Percentiles rank a stretch among this genome's conserved stretches.
Conservation (phyloP, 2,797 vertebrate species). For the Austrolebias charrua region DNA sequence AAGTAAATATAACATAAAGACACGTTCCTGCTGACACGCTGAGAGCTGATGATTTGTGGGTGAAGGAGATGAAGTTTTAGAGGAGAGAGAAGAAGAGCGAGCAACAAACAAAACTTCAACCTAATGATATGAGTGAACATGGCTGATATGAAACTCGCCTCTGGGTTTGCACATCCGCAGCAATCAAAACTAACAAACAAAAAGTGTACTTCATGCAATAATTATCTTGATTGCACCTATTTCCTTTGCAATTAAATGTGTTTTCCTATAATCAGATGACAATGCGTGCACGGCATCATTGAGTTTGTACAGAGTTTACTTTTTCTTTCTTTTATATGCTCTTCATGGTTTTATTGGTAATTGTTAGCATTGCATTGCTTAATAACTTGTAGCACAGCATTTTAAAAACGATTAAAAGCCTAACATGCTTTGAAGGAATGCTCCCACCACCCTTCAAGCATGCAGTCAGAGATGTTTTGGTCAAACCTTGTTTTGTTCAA, state of each 20-base stretch:
- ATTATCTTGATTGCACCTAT: constrained; percentile 57
- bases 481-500: no score
- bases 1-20: constrained; percentile 66
- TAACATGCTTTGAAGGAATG: no score
- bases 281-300: constrained; percentile 44
- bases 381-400: not conserved
- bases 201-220: constrained; percentile 41
- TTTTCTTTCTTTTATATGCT: constrained; percentile 8
- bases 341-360: not conserved
- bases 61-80: constrained; percentile 21
- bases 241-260: constrained; percentile 53
- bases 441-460: no score
- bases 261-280: constrained; percentile 48
- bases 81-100: constrained; percentile 1
- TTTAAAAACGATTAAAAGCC: no score
- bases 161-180: constrained; percentile 18
- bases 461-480: no score
- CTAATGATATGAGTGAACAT: constrained; percentile 17
- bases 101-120: not conserved
- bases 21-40: constrained; percentile 40
- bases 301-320: constrained; percentile 10
- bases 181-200: constrained; percentile 44
- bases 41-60: constrained; percentile 26
- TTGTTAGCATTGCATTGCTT: not conserved
- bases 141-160: constrained; percentile 29